Evolutionary conservation across 2,888 invertebrate genomes (phyloP).

Genomic region (Parnassius smintheus): DNA sequence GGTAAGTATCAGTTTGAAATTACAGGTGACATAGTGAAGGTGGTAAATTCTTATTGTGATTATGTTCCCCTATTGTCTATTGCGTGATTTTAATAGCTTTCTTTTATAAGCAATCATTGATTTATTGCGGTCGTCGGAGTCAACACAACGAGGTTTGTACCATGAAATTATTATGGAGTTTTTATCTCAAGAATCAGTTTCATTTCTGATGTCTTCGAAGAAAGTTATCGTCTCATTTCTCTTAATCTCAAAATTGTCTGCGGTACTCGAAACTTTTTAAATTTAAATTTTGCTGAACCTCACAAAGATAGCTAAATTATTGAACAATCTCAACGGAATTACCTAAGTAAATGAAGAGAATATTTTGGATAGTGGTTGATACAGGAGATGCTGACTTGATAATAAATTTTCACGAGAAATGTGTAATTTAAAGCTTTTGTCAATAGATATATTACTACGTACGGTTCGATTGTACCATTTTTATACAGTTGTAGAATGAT

Average conservation of each 20-base stretch:
- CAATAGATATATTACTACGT: too few species aligned
- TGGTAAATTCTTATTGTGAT: conserved; percentile 65
- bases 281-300: too few species aligned
- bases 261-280: too few species aligned
- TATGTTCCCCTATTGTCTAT: conserved; percentile 65
- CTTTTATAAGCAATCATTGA: conserved; percentile 70
- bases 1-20: conserved; percentile 68
- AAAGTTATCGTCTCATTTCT: not conserved
- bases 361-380: too few species aligned
- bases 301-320: too few species aligned
- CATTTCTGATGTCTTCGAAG: conserved; percentile 8
- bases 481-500: too few species aligned
- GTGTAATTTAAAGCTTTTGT: too few species aligned
- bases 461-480: too few species aligned
- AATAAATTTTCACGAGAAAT: too few species aligned
- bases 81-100: conserved; percentile 65
- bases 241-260: not conserved
- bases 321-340: too few species aligned
- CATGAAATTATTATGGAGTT: conserved; percentile 38
- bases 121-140: conserved; percentile 53
- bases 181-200: conserved; percentile 19
- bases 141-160: conserved; percentile 49
- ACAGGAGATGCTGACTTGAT: too few species aligned
- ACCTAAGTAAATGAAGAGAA: too few species aligned
- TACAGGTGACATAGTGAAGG: conserved; percentile 78